These are phyloP conservation scores for Gibbula magus DNA, from an alignment of 2,888 invertebrate species.

Conservation along the genomic window DNA sequence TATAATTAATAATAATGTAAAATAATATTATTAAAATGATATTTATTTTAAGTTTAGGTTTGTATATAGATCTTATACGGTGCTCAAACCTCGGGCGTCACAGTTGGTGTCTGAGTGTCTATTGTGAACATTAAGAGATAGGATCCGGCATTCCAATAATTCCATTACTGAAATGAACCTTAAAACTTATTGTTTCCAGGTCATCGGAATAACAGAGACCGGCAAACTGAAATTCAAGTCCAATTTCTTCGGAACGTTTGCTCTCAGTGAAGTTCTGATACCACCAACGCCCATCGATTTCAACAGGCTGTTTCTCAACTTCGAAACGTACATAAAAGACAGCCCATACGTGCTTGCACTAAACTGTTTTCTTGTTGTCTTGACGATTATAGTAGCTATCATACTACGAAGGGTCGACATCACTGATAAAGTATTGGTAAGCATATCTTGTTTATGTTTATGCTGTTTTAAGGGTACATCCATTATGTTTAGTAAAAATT, in stretches of 20 bases:
- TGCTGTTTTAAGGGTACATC: no score
- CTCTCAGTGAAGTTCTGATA: slow-evolving; percentile 49
- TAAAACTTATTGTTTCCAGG: slow-evolving; percentile 26
- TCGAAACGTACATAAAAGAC: slow-evolving; percentile 43
- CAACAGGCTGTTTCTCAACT: slow-evolving; percentile 52
- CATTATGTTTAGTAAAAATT: no score
- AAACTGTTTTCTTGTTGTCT: slow-evolving; percentile 37
- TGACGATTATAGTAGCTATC: slow-evolving; percentile 36
- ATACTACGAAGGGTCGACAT: slow-evolving; percentile 42
- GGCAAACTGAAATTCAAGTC: slow-evolving; percentile 49
- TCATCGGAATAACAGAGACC: neutral
- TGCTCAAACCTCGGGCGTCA: no score
- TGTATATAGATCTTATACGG: no score
- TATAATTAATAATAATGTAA: no score
- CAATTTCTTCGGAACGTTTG: slow-evolving; percentile 60
- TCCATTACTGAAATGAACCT: no score
- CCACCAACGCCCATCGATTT: slow-evolving; percentile 58
- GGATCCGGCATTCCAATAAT: no score
- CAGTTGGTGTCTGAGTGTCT: no score
- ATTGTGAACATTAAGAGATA: no score
- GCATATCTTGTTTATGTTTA: neutral
- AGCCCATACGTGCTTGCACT: slow-evolving; percentile 52
- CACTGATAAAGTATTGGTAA: slow-evolving; percentile 39
- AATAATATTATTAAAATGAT: no score
- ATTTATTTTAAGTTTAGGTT: no score